Evolutionary conservation across 1,140 invertebrate genomes (phyloP), one percentile per base, ranked within the genome.

Genomic region (Sycobia sp.): DNA sequence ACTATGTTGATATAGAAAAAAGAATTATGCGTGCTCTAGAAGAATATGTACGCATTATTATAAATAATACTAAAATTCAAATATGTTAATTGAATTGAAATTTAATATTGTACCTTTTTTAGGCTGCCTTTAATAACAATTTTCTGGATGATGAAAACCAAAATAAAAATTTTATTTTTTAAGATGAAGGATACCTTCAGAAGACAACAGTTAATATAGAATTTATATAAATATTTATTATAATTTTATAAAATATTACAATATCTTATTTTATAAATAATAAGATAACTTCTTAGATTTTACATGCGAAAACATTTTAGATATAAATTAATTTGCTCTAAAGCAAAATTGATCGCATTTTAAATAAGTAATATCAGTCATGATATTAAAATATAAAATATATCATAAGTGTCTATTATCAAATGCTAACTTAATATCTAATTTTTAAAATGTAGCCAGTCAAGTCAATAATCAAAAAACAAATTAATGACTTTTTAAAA

Each of bases 1-100:
- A 61, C 64, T 27, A 53, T 11, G 14, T 64, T 8, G 68, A 73
- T 25, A 51, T 73, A n/a, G 63, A 74, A 34, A 71, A 70, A 44
- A 69, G 66, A 22, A 68, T 81, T 23, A 64, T 76, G 10, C 64
- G 62, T 18, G 76, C 77, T 16, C 49, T 81, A 14, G 70, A 75
- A 36, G 73, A 77, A 71, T 81, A 80, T 46, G 80, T 80, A 59
- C 69, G 78, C 74, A 72, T 56, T 43, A 34, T 20, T 4, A 14
- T 16, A 23, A 29, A 41, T 14, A 23, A 34, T 14, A 16, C 18
- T 47, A 49, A 64, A 32, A n/a, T 50, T 53, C 50, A 59, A 49
- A 58, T 60, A 16, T 20, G 1, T 11, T 20, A 55, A 29, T 55
- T 32, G n/a, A 38, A 5, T 51, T 29, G 18, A 25, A 56, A 25